Base-by-base conservation (phyloP, 1,140 invertebrate genomes). In the Drosophila dunni region DNA sequence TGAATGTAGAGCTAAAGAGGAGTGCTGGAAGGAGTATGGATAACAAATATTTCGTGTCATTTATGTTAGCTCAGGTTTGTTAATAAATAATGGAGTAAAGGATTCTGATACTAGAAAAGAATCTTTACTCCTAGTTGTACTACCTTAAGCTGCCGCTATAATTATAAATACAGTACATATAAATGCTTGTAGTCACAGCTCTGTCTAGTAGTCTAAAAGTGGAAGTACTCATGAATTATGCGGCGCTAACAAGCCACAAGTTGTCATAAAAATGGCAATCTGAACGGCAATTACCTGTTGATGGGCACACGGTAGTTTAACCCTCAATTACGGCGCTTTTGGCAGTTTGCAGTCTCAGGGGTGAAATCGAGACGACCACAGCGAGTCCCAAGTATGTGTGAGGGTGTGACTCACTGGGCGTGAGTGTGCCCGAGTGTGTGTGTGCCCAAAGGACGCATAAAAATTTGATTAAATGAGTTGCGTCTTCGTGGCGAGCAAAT, bases 221-320 rank as follows among this genome's bases (percentile, higher is more conserved):
- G 24, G n/a, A 53, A 33, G 9, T 7, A 45, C 65, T 89, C 77
- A 86, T 89, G 73, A 73, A 89, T 88, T 89, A 88, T 88, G 86
- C 75, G 74, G 50, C 65, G 69, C 65, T 89, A 88, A 88, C 79
- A 88, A 86, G 79, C 83, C 76, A 53, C 66, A 88, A 88, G 79
- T 88, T 75, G 84, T 86, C 84, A 89, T 88, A 80, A 84, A 88
- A 88, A 89, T 74, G 29, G 65, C 71, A 74, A 74, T 77, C 76
- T 68, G 63, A 50, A 71, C 69, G 57, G 71, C 79, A 72, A 89
- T 89, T 89, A 89, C 84, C 84, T 89, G 84, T 89, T 89, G 84
- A 89, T 89, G 74, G 75, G 54, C 70, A 61, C 62, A 68, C 61
- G 61, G 70, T 84, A 89, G 84, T 78, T 88, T 80, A 84, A 89